These are phyloP conservation scores for Botia almorhae DNA, from an alignment of 2,797 vertebrate genomes.

Conservation along the genomic window DNA sequence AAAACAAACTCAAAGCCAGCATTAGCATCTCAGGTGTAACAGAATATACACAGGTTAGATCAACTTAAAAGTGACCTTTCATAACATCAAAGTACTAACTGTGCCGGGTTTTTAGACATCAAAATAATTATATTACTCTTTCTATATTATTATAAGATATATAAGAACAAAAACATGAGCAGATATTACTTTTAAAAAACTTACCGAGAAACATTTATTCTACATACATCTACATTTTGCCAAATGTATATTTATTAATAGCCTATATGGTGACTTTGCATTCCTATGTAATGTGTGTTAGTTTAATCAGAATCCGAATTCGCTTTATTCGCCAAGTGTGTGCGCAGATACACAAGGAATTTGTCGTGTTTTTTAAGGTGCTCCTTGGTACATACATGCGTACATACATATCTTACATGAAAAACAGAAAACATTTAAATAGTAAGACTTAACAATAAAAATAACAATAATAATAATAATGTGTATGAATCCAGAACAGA, in stretches of 20 bases:
- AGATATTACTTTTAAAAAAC: neutral
- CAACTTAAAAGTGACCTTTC: slow-evolving; percentile 28
- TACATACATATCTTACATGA: too few relatives aligned
- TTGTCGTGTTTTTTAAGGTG: too few relatives aligned
- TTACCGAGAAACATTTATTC: too few relatives aligned
- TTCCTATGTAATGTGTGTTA: slow-evolving; percentile 15
- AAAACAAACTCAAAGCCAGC: slow-evolving; percentile 9
- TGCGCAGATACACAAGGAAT: too few relatives aligned
- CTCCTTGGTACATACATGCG: too few relatives aligned
- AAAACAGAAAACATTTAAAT: too few relatives aligned
- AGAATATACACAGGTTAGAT: slow-evolving; percentile 19
- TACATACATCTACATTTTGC: neutral
- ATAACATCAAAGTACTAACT: neutral
- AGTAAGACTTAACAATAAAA: too few relatives aligned
- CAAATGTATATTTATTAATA: slow-evolving; percentile 12
- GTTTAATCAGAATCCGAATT: neutral
- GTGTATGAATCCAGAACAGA: too few relatives aligned
- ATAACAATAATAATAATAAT: too few relatives aligned
- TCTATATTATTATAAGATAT: slow-evolving; percentile 3
- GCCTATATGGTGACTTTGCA: neutral
- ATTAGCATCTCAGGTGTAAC: slow-evolving; percentile 48
- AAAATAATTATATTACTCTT: slow-evolving; percentile 4
- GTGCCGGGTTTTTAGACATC: neutral
- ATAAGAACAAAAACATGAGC: neutral
- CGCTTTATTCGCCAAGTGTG: too few relatives aligned